Percentiles rank a stretch among this genome's conserved stretches.
phyloP scores from a whole-genome alignment of 2,888 invertebrate genomes.

The Drosophila stalkeri region DNA sequence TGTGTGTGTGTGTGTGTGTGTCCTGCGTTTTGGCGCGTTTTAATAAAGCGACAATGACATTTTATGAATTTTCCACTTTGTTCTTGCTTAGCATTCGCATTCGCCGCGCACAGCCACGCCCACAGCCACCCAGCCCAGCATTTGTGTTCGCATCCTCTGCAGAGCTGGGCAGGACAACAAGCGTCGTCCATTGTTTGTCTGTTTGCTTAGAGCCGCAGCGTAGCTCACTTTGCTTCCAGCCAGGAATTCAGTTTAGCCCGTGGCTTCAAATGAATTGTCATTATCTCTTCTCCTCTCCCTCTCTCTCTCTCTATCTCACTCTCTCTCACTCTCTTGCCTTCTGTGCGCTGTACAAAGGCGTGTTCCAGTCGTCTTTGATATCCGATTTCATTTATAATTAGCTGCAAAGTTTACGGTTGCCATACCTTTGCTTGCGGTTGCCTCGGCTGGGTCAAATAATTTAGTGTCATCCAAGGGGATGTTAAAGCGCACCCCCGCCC shows the following conservation, averaged over 20 bases:
- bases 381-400: conserved; percentile 81
- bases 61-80: conserved; percentile 80
- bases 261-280: conserved; percentile 69
- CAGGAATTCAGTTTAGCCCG: conserved; percentile 29
- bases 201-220: conserved; percentile 68
- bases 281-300: conserved; percentile 37
- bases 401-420: conserved; percentile 75
- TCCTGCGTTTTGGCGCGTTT: conserved; percentile 75
- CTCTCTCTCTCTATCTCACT: neutral
- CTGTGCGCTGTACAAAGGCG: conserved; percentile 67
- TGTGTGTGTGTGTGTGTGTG: conserved; percentile 43
- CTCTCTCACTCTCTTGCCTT: conserved; percentile 7
- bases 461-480: conserved; percentile 51
- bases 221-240: conserved; percentile 56
- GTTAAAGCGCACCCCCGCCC: neutral
- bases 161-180: conserved; percentile 33
- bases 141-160: neutral
- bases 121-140: conserved; percentile 10
- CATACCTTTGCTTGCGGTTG: conserved; percentile 75
- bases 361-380: conserved; percentile 71
- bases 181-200: conserved; percentile 74
- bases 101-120: conserved; percentile 8
- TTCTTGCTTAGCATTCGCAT: conserved; percentile 52
- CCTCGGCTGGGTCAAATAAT: conserved; percentile 72
- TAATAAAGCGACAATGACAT: conserved; percentile 81